Evolutionary conservation across 2,113 vertebrate genomes (phyloP), one percentile per base, ranked within the genome.

Genomic region (Limanda limanda): DNA sequence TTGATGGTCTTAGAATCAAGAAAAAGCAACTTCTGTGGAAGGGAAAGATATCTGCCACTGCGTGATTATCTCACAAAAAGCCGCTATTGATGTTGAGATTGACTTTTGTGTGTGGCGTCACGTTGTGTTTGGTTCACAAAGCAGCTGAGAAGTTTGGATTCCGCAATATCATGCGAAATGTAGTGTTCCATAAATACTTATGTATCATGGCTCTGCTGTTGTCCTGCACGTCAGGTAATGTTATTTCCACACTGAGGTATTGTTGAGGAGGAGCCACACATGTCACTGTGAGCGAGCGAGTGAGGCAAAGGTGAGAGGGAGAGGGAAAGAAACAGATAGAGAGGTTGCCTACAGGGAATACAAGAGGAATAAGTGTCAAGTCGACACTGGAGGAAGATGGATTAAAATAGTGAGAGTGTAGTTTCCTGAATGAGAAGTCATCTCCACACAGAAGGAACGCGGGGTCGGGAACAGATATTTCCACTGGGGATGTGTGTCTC

Each of bases 351-450:
- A 71, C 68, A 27, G 83, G 76, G 76, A 75, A 84, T 81, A 74
- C 79, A 78, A 79, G 51, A 74, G 59, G 82, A 70, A 79, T 64
- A 73, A 52, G 52, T 88, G 85, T 85, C 75, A 88, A 27, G 72
- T 88, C 62, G 48, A 18, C 12, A 37, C 78, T 78, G 60, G 40
- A 60, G 82, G 75, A 90, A 91, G 84, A 91, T 86, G 88, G 88
- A 93, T 91, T 91, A 74, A 89, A 89, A 89, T 64, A 77, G 82
- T 87, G 85, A 81, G 76, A 24, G 64, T 81, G 74, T 61, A 63
- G 77, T 86, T 89, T 75, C 24, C 82, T 84, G 75, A 80, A 81
- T 82, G 64, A 82, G 66, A 78, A 87, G 64, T 88, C 40, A 61
- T 73, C 35, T 76, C 62, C 51, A 40, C 52, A 65, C 47, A 54